Percentiles rank a stretch among this genome's conserved stretches.
These are phyloP conservation scores for Tricholaema leucomelas DNA, from an alignment of 2,113 vertebrate species.

Conservation along the genomic window DNA sequence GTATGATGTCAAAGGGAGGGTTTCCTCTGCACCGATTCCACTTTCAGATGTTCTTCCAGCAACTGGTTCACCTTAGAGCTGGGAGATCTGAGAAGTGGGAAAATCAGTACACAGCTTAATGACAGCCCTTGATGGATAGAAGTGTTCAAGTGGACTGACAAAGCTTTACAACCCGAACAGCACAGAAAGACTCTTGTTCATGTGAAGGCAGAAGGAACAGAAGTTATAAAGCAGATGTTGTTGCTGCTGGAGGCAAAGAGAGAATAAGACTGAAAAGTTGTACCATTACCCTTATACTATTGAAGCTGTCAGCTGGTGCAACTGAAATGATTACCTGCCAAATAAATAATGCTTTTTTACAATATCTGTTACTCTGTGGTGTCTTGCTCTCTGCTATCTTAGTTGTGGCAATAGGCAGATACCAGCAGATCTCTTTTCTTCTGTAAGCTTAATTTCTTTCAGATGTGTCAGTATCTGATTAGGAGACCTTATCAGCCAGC, in stretches of 20 bases:
- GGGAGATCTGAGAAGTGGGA: background rate
- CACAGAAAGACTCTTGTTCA: background rate
- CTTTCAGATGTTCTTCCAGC: background rate
- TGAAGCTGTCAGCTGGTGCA: background rate
- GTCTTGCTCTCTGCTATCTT: background rate
- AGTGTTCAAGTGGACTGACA: background rate
- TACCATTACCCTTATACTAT: background rate
- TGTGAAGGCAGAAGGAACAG: background rate
- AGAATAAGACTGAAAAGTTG: background rate
- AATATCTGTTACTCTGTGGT: accelerated
- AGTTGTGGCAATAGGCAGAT: background rate
- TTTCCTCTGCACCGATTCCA: background rate
- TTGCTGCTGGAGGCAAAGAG: background rate
- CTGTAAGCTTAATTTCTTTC: background rate
- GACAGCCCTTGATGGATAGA: background rate
- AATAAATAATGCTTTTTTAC: background rate
- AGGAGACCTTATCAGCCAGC: background rate
- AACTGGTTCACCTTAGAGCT: background rate
- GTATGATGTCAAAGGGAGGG: background rate
- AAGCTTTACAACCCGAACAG: background rate
- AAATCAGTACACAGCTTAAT: background rate
- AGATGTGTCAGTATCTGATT: background rate
- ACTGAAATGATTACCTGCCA: background rate
- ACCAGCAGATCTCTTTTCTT: background rate
- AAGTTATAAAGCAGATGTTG: background rate